These are phyloP conservation scores for Mus musculus DNA, from an alignment of 2,113 vertebrate genomes.

Conservation along the genomic window DNA sequence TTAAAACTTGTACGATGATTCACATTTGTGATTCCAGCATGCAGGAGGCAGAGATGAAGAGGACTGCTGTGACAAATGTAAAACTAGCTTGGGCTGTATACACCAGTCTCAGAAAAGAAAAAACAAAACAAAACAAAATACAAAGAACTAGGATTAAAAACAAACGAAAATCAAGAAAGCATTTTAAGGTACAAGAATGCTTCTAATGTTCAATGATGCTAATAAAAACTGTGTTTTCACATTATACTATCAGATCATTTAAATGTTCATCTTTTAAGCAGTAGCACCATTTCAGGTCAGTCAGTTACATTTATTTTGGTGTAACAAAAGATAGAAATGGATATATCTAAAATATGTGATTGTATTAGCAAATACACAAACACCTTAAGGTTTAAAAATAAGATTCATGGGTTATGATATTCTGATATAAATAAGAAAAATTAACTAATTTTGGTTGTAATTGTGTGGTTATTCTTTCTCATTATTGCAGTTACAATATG, in stretches of 20 bases:
- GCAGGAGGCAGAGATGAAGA: no score
- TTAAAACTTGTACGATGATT: not conserved
- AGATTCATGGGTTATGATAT: constrained; percentile 38
- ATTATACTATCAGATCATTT: not conserved
- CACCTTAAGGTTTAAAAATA: constrained; percentile 23
- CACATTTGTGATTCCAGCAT: not conserved
- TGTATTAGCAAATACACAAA: constrained; percentile 16
- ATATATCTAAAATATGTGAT: not conserved
- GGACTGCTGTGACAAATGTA: not conserved
- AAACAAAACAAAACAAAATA: no score
- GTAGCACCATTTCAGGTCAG: not conserved
- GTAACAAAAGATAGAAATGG: not conserved
- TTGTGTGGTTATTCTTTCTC: not conserved
- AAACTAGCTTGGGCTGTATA: not conserved
- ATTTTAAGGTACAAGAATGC: not conserved
- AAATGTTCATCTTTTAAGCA: not conserved
- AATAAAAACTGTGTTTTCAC: not conserved
- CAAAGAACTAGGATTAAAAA: no score
- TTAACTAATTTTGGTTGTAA: constrained; percentile 4
- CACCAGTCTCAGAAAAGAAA: not conserved
- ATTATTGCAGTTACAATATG: not conserved
- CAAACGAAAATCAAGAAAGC: not conserved
- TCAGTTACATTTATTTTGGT: not conserved
- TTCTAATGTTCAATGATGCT: not conserved
- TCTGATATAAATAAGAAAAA: constrained; percentile 53